Base-by-base conservation (phyloP, 92 coral and sea anemone species). In the Ricordea florida region DNA sequence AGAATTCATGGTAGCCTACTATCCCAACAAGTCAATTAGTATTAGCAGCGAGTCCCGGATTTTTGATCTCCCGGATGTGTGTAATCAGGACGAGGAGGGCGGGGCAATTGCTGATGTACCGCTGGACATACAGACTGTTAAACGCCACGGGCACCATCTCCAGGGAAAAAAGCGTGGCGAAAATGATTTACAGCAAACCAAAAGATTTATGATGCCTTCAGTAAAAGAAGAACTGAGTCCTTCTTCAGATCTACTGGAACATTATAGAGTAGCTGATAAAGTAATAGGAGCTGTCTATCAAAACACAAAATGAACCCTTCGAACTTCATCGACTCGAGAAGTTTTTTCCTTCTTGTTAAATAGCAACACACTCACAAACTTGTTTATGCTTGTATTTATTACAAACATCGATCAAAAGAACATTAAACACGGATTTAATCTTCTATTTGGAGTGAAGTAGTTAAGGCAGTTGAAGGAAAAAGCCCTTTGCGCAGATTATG, bases 1-100 rank as follows among this genome's bases (percentile, higher is more conserved):
- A 49, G 87, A 81, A 60, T 62, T 81, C 63, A 81, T 81, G 87
- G 78, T 78, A 17, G 81, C 77, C 3, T 81, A 81, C 7, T 81
- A 60, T 23, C 82, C 87, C 3, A 78, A 81, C 38, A 81, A 55
- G 73, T 51, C 69, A 16, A 62, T 73, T 47, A 21, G 53, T 32
- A 52, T 73, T 33, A 53, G 22, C 43, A 81, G 49, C 41, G 77
- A 41, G 77, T 81, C 76, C 73, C 61, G 74, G 47, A 67, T 67
- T 6, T 67, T 67, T 45, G 74, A 32, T 48, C 60, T 48, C 36
- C 62, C 74, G 61, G 61, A 67, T 48, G 61, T 21, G 13, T 67
- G 74, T 33, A 33, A 67, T 23, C 46, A 22, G 4, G 44, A 18
- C 15, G 61, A 30, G 43, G 57, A 28, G 43, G 72, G 72, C 31